Evolutionary conservation across 2,888 invertebrate genomes (phyloP), one percentile per base, ranked within the genome.

Genomic region (Drosophila cognata): DNA sequence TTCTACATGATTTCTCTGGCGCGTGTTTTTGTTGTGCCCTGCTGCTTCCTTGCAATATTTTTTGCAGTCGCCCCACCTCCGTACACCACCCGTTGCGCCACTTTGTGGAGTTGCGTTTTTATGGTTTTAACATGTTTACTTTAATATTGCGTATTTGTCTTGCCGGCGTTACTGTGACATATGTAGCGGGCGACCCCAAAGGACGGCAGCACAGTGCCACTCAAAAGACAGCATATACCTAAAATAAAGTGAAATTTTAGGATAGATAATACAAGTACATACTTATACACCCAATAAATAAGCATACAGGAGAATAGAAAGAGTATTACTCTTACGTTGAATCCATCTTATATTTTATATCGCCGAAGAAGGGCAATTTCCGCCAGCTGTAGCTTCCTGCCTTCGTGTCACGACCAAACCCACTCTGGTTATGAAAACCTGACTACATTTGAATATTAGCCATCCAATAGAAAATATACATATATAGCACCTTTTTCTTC

Each of bases 41-140:
- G 53, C 62, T 43, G 67, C 63, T 74, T 79, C 68, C 74, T 58
- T 65, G 79, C 73, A 62, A 79, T 82, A 86, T 88, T 82, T 82
- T 84, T 71, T 60, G 28, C 67, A 52, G 50, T 43, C 31, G 51
- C 13, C 5, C 10, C 18, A 13, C 35, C 41, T 2, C 11, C 33
- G 11, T 25, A 18, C 41, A 4, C 10, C 33, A 13, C 10, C 55
- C 58, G n/a, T 25, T 58, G 82, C 69, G 52, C 74, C 67, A 68
- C 77, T 59, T 76, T 74, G 87, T 78, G 77, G 58, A 89, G 82
- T 66, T 89, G 84, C 82, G 76, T 81, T 90, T 86, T 89, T 86
- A 86, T 90, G 89, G 90, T 77, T 81, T 86, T 84, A 89, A 90
- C 89, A 87, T 86, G 86, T 90, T 89, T 90, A 89, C 90, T 86